A percentile compares a stretch with the other conserved stretches of the same genome.
These are phyloP conservation scores for Netelia inedita DNA, from an alignment of 2,888 invertebrate species.

Conservation along the genomic window DNA sequence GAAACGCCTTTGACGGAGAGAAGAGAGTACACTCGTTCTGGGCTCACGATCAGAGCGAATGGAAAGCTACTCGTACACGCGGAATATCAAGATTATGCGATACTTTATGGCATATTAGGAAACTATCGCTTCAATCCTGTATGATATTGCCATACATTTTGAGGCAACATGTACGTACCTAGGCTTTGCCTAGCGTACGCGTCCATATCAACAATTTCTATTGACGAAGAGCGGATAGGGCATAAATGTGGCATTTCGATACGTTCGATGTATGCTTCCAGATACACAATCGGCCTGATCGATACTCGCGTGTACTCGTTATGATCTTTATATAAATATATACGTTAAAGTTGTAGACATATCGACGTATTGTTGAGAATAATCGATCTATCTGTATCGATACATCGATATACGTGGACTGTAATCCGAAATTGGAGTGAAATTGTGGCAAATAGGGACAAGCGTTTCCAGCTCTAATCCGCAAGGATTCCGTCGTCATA, in stretches of 20 bases:
- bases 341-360: neutral
- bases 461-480: constrained; percentile 15
- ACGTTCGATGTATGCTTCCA: neutral
- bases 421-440: neutral
- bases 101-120: too few relatives aligned
- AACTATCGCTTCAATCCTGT: neutral
- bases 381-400: neutral
- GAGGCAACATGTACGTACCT: neutral
- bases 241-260: neutral
- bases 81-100: neutral
- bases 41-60: neutral
- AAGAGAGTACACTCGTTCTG: neutral
- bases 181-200: neutral
- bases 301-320: neutral
- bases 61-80: neutral
- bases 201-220: neutral
- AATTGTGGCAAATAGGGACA: neutral
- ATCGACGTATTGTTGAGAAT: too few relatives aligned
- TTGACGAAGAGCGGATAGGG: neutral
- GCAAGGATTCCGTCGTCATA: constrained; percentile 32
- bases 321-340: neutral
- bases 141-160: neutral
- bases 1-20: neutral
- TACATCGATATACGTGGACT: neutral
- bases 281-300: neutral